Evolutionary conservation across 2,113 vertebrate genomes (phyloP).

Genomic region (Rissa tridactyla): DNA sequence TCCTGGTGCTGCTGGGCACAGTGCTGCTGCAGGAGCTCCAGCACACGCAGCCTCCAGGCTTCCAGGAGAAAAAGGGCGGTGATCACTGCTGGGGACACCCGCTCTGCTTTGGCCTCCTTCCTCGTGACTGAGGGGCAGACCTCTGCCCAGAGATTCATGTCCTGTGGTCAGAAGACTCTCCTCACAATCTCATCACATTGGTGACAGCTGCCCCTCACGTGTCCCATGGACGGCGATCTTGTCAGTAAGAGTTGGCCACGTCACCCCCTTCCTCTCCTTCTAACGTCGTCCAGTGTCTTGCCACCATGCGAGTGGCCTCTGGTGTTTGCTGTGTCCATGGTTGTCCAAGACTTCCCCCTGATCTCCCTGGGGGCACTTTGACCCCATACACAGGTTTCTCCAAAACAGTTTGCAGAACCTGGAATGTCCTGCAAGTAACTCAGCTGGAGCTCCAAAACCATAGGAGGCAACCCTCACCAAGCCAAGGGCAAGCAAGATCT

Average conservation of each 20-base stretch:
- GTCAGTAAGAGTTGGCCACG: not conserved
- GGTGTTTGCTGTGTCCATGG: rapidly evolving
- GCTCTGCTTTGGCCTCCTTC: not conserved
- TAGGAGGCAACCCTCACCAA: not conserved
- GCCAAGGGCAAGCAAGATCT: not conserved
- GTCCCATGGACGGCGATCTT: not conserved
- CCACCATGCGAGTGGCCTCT: not conserved
- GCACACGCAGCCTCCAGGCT: not conserved
- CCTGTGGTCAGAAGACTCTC: not conserved
- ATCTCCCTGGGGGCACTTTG: not conserved
- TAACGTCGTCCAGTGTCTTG: not conserved
- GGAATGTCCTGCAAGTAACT: not conserved
- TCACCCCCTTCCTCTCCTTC: not conserved
- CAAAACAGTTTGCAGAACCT: not conserved
- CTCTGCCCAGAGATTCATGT: not conserved
- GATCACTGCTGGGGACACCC: not conserved
- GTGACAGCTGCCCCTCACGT: not conserved
- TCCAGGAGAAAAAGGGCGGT: not conserved
- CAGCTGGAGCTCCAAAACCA: not conserved
- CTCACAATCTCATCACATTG: not conserved
- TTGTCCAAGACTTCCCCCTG: not conserved
- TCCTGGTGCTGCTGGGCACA: not conserved
- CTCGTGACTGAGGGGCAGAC: not conserved
- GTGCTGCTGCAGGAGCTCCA: not conserved
- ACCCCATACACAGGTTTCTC: not conserved